phyloP scores from a whole-genome alignment of 2,113 vertebrate species.

The Desmodus rotundus region DNA sequence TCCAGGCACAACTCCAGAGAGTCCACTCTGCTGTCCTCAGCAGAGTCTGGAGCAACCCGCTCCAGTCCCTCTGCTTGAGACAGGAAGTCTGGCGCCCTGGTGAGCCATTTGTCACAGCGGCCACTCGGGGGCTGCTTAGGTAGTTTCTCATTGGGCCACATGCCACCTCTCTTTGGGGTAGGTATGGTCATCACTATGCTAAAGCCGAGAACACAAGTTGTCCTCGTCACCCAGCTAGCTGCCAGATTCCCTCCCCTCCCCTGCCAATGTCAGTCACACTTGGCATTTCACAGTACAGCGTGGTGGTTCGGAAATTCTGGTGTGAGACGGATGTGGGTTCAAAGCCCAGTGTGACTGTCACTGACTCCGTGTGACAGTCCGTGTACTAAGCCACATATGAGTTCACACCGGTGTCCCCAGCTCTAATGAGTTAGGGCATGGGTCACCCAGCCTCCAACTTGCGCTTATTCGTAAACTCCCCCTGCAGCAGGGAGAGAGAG shows the following conservation, averaged over 20 bases:
- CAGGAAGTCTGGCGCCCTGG: background rate
- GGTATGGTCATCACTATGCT: rapidly evolving
- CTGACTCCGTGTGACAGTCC: background rate
- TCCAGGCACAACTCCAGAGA: background rate
- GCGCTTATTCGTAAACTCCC: background rate
- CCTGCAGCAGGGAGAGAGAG: background rate
- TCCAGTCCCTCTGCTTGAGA: background rate
- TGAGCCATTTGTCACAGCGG: background rate
- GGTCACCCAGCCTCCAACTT: background rate
- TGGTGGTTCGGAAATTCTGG: background rate
- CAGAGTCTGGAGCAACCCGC: background rate
- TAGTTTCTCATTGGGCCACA: background rate
- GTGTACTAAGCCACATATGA: background rate
- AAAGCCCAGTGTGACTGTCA: background rate
- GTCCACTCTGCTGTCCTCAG: background rate
- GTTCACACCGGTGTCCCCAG: background rate
- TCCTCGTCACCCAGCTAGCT: background rate
- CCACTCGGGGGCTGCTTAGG: background rate
- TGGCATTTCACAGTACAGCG: background rate
- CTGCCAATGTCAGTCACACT: background rate
- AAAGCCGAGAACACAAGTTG: background rate
- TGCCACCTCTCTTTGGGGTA: background rate
- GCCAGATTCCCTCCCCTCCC: background rate
- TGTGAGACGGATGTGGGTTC: background rate
- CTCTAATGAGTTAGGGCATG: background rate